Evolutionary conservation across 1,140 invertebrate genomes (phyloP).

Genomic region (Metopolophium dirhodum): DNA sequence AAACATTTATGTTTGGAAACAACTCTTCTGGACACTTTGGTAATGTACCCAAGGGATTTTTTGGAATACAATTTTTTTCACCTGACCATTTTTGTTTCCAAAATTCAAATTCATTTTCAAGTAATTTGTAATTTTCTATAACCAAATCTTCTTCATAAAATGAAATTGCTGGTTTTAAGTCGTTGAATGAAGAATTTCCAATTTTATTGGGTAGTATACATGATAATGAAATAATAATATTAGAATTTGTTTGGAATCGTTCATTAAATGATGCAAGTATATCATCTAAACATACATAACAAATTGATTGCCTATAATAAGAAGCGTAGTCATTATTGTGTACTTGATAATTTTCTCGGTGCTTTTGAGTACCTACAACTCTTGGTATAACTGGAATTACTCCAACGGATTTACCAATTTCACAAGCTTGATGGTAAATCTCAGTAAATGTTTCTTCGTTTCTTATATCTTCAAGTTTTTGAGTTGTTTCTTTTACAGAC

Average conservation of each 20-base stretch:
- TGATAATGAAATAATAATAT: not conserved
- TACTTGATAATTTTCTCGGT: not conserved
- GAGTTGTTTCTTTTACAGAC: too few relatives aligned
- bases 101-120: not conserved
- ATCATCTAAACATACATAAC: not conserved
- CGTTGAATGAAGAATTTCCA: not conserved
- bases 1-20: not conserved
- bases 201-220: not conserved
- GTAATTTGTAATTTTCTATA: not conserved
- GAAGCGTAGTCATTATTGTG: not conserved
- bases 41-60: not conserved
- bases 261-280: not conserved
- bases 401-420: too few relatives aligned
- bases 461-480: too few relatives aligned
- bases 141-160: not conserved
- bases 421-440: too few relatives aligned
- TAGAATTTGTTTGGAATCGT: not conserved
- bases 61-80: not conserved
- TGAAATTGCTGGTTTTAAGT: not conserved
- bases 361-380: too few relatives aligned
- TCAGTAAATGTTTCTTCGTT: too few relatives aligned
- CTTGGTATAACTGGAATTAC: too few relatives aligned
- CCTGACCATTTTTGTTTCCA: too few relatives aligned
- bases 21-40: not conserved
- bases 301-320: not conserved